These are phyloP conservation scores for Basileuterus tristriatus DNA, from an alignment of 2,797 vertebrate species.

Conservation along the genomic window DNA sequence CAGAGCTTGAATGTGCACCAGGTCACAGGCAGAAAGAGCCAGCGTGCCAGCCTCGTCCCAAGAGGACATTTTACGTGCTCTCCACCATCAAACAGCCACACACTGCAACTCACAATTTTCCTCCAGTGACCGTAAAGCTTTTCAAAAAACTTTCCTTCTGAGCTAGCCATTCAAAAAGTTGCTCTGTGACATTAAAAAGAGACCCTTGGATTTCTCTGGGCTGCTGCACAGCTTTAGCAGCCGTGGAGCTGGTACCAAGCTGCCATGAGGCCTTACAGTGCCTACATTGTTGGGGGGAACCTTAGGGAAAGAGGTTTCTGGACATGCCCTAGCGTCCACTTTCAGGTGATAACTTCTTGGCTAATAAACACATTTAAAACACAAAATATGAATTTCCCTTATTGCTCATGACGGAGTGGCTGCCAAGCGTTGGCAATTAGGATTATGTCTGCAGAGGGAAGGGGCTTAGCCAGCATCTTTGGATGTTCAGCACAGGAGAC, in stretches of 20 bases:
- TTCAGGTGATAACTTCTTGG: conserved; percentile 69
- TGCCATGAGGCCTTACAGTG: neutral
- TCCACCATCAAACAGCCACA: conserved; percentile 34
- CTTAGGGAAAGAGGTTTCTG: conserved; percentile 50
- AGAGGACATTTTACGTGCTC: neutral
- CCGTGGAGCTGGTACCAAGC: conserved; percentile 1
- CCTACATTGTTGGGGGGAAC: conserved; percentile 52
- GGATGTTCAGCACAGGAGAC: neutral
- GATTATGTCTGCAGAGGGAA: conserved; percentile 21
- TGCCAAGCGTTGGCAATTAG: conserved; percentile 46
- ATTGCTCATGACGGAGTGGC: conserved; percentile 18
- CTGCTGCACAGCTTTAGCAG: neutral
- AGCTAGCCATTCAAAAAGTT: conserved; percentile 23
- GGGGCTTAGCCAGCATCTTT: neutral
- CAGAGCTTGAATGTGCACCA: conserved; percentile 3
- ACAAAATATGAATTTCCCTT: conserved; percentile 68
- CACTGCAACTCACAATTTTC: conserved; percentile 13
- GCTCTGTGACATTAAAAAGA: conserved; percentile 4
- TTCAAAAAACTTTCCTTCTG: conserved; percentile 8
- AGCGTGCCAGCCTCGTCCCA: neutral
- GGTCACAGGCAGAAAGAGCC: conserved; percentile 35
- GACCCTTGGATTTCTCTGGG: neutral
- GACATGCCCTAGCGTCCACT: conserved; percentile 50
- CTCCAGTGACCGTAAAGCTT: conserved; percentile 21
- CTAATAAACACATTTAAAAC: conserved; percentile 67